phyloP scores from a whole-genome alignment of 2,113 vertebrate species.

The Setophaga petechia region DNA sequence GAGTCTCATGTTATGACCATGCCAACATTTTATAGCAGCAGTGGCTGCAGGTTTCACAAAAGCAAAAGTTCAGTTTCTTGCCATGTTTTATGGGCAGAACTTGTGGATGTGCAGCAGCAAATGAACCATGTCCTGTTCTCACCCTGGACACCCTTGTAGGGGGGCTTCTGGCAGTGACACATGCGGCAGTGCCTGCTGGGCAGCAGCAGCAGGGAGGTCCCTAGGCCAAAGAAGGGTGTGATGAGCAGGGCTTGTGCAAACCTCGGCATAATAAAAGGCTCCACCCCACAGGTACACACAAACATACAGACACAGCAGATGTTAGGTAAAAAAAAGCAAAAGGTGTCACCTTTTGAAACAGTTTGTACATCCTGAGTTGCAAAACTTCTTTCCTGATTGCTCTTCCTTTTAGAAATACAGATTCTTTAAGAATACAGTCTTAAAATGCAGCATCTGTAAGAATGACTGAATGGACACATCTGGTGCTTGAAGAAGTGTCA shows the following conservation, averaged over 20 bases:
- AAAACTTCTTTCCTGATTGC: neutral
- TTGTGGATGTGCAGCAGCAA: neutral
- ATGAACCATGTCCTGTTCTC: neutral
- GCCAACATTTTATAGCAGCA: neutral
- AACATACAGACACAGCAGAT: too few species aligned
- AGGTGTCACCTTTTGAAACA: neutral
- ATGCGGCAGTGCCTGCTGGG: accelerated
- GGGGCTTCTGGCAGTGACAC: accelerated
- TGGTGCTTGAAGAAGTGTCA: neutral
- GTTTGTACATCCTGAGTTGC: neutral
- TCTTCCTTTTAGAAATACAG: neutral
- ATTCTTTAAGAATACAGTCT: neutral
- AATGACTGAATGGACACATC: neutral
- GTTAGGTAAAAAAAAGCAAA: neutral
- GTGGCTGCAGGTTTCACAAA: neutral
- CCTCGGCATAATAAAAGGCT: neutral
- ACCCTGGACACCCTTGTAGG: accelerated
- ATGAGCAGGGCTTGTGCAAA: neutral
- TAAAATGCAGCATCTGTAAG: neutral
- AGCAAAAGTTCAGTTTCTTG: neutral
- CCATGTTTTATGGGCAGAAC: neutral
- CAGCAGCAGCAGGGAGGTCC: neutral
- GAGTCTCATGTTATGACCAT: accelerated
- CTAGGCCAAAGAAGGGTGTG: neutral
- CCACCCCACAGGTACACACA: neutral